A percentile compares a stretch with the other conserved stretches of the same genome.
phyloP scores from a whole-genome alignment of 1,140 invertebrate species.

The Bombus huntii region DNA sequence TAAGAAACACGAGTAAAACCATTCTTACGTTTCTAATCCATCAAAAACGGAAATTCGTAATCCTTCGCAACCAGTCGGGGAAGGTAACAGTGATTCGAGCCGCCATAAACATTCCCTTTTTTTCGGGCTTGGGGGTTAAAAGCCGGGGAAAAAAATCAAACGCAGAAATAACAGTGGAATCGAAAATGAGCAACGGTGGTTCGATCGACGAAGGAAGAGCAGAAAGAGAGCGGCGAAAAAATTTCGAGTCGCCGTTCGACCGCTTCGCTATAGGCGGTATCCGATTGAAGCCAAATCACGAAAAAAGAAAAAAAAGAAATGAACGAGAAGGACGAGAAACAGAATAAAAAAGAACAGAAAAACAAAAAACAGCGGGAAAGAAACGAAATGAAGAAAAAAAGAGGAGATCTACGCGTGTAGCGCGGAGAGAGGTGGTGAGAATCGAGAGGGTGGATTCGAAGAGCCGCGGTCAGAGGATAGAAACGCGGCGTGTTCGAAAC shows the following conservation, averaged over 20 bases:
- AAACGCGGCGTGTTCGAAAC: constrained; percentile 27
- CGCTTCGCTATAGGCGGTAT: constrained; percentile 54
- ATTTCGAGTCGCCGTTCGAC: constrained; percentile 57
- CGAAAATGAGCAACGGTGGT: constrained; percentile 51
- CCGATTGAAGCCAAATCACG: constrained; percentile 62
- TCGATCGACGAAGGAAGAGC: constrained; percentile 34
- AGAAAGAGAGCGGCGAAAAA: constrained; percentile 50
- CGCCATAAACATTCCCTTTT: not conserved
- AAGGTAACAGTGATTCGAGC: not conserved
- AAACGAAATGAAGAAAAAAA: not conserved
- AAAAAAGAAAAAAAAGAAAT: constrained; percentile 29
- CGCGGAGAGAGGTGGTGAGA: constrained; percentile 1
- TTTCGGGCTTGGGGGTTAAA: not conserved
- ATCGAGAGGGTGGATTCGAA: constrained; percentile 46
- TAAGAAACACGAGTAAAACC: not conserved
- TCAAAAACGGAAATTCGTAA: not conserved
- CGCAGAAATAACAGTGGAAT: constrained; percentile 37
- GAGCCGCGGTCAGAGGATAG: constrained; percentile 54
- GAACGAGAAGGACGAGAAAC: constrained; percentile 7
- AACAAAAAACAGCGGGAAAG: not conserved
- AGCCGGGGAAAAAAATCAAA: not conserved
- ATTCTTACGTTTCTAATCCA: not conserved
- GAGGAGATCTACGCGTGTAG: not conserved
- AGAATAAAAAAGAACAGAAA: not conserved
- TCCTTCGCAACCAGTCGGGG: not conserved